Evolutionary conservation across 1,140 invertebrate species (phyloP), one percentile per base, ranked within the genome.

Genomic region (Oncopodura yosiiana): DNA sequence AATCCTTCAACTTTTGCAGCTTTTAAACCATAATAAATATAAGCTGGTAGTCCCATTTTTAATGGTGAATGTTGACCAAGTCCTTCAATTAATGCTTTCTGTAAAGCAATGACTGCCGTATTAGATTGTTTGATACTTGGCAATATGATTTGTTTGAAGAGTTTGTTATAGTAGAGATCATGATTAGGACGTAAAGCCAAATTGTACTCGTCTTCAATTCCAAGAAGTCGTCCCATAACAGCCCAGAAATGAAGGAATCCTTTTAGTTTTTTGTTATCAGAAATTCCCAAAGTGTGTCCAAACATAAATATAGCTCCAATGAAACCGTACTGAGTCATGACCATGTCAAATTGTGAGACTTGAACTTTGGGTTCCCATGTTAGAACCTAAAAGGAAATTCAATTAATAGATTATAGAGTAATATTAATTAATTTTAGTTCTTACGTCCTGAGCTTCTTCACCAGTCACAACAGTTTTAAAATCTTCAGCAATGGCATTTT

Each of bases 331-430:
- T 57, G 61, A 6, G 61, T 63, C 38, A 58, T 51, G 29, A 38
- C 54, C 57, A 63, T 60, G 37, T 57, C 57, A 43, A 57, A 63
- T 37, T 63, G 61, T 43, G 48, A 53, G 19, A 63, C 38, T 11
- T 43, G 49, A 36, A 63, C 26, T 8, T 29, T 3, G 9, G 58
- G 57, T 11, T 43, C 29, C 38, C 52, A 58, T 12, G 53, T 59
- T 6, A 59, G 39, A 14, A 59, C n/a, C n/a, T n/a, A n/a, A n/a
- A n/a, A n/a, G n/a, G n/a, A n/a, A n/a, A n/a, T n/a, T n/a, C n/a
- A n/a, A n/a, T n/a, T n/a, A n/a, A n/a, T n/a, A n/a, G n/a, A n/a
- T n/a, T n/a, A n/a, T n/a, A n/a, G n/a, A n/a, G n/a, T n/a, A n/a
- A n/a, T n/a, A n/a, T n/a, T n/a, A n/a, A n/a, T n/a, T n/a, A n/a